phyloP scores from a whole-genome alignment of 1,140 invertebrate genomes.

The Macrostomum lignano region DNA sequence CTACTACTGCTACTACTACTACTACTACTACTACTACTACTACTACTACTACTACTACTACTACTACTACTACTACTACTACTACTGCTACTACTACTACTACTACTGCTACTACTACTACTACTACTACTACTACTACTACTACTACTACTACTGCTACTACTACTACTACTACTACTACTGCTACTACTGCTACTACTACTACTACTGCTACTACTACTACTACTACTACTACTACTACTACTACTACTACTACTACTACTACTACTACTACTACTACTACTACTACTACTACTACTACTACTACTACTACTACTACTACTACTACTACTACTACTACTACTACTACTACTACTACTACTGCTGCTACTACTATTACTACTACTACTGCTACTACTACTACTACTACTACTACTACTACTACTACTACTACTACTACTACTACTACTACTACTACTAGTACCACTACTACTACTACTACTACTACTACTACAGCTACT shows the following conservation, averaged over 20 bases:
- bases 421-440: no score
- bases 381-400: no score
- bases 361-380: no score
- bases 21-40: constrained; percentile 1
- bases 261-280: no score
- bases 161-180: constrained; percentile 1
- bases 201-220: constrained; percentile 2
- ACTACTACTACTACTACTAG: no score
- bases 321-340: no score
- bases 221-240: constrained; percentile 1
- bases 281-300: no score
- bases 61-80: constrained; percentile 1
- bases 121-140: constrained; percentile 1
- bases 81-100: constrained; percentile 2
- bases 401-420: no score
- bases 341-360: no score
- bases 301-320: no score
- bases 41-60: constrained; percentile 1
- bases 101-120: constrained; percentile 2
- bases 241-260: background rate
- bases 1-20: constrained; percentile 1
- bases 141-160: constrained; percentile 2
- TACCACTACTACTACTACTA: no score
- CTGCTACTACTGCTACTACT: constrained; percentile 1
- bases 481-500: no score